Conservation (phyloP, 2,797 vertebrate genomes). For the Bufotes viridis region DNA sequence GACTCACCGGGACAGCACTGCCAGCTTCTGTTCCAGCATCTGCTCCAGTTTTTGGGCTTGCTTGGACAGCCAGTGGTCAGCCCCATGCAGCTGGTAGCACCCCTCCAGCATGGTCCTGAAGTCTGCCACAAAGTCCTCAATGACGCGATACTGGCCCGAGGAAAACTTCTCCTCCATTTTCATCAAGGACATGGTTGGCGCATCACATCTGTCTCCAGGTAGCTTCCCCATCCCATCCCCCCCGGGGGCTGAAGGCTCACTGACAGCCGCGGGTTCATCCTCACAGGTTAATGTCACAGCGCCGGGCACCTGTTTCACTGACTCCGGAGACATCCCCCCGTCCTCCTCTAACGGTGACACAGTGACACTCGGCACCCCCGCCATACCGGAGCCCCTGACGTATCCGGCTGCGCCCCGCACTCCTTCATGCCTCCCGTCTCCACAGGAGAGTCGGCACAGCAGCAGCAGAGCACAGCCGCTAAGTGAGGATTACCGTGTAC, state of each 20-base stretch:
- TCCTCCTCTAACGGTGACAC: slow-evolving; percentile 4
- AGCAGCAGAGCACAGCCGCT: not conserved
- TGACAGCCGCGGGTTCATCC: not conserved
- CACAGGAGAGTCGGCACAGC: slow-evolving; percentile 5
- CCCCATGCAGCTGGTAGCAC: slow-evolving; percentile 90
- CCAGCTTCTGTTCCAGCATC: slow-evolving; percentile 95
- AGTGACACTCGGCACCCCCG: not conserved
- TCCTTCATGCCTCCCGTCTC: slow-evolving; percentile 19
- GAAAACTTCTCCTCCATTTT: slow-evolving; percentile 91
- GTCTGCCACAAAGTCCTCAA: slow-evolving; percentile 92
- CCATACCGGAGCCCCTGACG: slow-evolving; percentile 21
- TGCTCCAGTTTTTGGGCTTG: slow-evolving; percentile 96
- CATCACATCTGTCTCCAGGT: not conserved
- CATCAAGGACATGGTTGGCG: slow-evolving; percentile 78
- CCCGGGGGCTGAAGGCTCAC: not conserved
- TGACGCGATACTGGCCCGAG: slow-evolving; percentile 82
- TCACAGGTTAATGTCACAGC: not conserved
- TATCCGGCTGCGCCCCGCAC: not conserved
- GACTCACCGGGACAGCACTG: slow-evolving; percentile 89
- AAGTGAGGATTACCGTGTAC: slow-evolving; percentile 5
- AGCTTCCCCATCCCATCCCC: slow-evolving; percentile 53
- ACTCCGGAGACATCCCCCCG: not conserved
- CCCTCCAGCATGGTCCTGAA: slow-evolving; percentile 93
- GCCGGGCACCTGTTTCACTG: not conserved
- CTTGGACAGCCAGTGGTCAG: slow-evolving; percentile 95